phyloP scores from a whole-genome alignment of 2,113 vertebrate species.

The Mormyrus iriodes region DNA sequence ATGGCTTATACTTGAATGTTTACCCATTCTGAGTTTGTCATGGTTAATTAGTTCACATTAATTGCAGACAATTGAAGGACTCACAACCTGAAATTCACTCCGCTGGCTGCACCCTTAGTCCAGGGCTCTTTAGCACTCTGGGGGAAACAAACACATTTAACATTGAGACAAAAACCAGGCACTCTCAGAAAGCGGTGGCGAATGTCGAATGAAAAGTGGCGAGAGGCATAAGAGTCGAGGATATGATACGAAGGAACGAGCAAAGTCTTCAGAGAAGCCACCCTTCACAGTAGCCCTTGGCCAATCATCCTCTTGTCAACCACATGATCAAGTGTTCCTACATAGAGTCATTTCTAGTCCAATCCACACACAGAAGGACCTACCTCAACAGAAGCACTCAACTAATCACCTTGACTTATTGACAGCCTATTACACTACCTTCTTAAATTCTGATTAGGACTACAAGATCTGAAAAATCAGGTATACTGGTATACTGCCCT shows the following conservation, averaged over 20 bases:
- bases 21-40: constrained; percentile 77
- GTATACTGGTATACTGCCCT: background rate
- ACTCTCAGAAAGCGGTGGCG: constrained; percentile 49
- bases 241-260: constrained; percentile 43
- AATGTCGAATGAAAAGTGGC: constrained; percentile 54
- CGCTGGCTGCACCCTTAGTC: constrained; percentile 96
- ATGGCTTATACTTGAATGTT: constrained; percentile 84
- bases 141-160: constrained; percentile 96
- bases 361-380: background rate
- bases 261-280: constrained; percentile 37
- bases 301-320: background rate
- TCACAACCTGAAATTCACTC: constrained; percentile 99
- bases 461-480: background rate
- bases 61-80: constrained; percentile 84
- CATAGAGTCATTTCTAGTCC: background rate
- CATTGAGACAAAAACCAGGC: constrained; percentile 79
- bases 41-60: constrained; percentile 80
- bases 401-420: background rate
- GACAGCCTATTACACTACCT: background rate
- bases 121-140: constrained; percentile 99
- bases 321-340: background rate
- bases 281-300: constrained; percentile 33
- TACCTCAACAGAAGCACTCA: background rate
- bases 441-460: background rate
- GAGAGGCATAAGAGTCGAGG: constrained; percentile 38